Evolutionary conservation across 2,888 invertebrate species (phyloP).

Genomic region (Trachelus iudaicus): DNA sequence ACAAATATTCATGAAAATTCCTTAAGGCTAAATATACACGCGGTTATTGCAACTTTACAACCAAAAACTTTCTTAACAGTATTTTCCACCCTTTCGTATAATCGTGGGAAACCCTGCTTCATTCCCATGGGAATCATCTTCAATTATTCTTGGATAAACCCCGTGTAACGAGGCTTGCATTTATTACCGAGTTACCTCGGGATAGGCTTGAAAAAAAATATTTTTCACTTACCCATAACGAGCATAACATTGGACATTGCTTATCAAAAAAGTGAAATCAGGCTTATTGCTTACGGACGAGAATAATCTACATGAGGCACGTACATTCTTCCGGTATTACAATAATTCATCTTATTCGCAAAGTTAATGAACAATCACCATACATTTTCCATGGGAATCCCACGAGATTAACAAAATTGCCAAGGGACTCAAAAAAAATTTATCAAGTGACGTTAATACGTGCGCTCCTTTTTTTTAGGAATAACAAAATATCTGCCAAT

Average conservation of each 20-base stretch:
- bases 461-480: too few relatives aligned
- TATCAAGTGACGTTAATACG: not conserved
- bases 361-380: not conserved
- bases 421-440: not conserved
- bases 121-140: not conserved
- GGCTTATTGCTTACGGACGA: not conserved
- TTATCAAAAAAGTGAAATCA: not conserved
- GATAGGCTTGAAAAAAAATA: not conserved
- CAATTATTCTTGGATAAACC: not conserved
- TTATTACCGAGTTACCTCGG: not conserved
- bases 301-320: not conserved
- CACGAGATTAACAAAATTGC: not conserved
- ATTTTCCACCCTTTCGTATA: not conserved
- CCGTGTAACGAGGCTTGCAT: not conserved
- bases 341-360: not conserved
- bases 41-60: not conserved
- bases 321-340: not conserved
- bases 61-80: not conserved
- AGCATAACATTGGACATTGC: not conserved
- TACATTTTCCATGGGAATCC: not conserved
- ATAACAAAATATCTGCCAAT: not conserved
- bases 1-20: not conserved
- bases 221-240: not conserved
- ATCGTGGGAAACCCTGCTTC: not conserved
- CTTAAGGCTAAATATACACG: not conserved